Evolutionary conservation across 2,888 invertebrate species (phyloP).

Genomic region (Lepidocyrtinus sp.): DNA sequence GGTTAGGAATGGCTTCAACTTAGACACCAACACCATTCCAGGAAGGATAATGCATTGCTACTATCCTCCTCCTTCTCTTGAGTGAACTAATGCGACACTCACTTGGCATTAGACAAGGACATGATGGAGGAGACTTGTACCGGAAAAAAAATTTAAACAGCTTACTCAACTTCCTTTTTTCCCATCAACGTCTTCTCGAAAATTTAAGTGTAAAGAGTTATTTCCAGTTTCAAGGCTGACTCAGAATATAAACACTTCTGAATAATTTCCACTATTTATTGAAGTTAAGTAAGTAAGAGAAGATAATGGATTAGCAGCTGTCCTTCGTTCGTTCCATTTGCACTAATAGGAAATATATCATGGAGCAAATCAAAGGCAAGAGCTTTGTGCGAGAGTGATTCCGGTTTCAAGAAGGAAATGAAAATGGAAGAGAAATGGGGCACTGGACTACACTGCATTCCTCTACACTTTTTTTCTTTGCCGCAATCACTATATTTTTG

Average conservation of each 20-base stretch:
- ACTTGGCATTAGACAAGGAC: slow-evolving; percentile 7
- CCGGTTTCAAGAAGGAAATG: slow-evolving; percentile 1
- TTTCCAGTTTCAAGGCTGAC: too few relatives aligned
- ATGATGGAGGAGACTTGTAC: too few relatives aligned
- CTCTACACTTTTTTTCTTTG: neutral
- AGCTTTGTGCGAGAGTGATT: neutral
- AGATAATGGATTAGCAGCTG: slow-evolving; percentile 5
- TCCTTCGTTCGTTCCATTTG: neutral
- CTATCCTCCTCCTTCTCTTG: neutral
- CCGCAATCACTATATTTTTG: neutral
- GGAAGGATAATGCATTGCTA: slow-evolving; percentile 1
- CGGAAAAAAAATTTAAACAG: too few relatives aligned
- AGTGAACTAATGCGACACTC: slow-evolving; percentile 10
- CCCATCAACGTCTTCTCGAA: too few relatives aligned
- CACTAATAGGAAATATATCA: neutral
- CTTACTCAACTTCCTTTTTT: too few relatives aligned
- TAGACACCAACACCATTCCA: too few relatives aligned
- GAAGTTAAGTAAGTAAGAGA: neutral
- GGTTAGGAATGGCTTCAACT: too few relatives aligned
- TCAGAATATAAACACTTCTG: too few relatives aligned
- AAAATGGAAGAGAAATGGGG: slow-evolving; percentile 4
- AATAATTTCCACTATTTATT: too few relatives aligned
- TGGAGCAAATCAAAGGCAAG: neutral
- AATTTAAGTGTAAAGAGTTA: too few relatives aligned
- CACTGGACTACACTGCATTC: neutral